A percentile compares a stretch with the other conserved stretches of the same genome.
Conservation (phyloP, 2,888 invertebrate species). For the Eumerus sabulonum region DNA sequence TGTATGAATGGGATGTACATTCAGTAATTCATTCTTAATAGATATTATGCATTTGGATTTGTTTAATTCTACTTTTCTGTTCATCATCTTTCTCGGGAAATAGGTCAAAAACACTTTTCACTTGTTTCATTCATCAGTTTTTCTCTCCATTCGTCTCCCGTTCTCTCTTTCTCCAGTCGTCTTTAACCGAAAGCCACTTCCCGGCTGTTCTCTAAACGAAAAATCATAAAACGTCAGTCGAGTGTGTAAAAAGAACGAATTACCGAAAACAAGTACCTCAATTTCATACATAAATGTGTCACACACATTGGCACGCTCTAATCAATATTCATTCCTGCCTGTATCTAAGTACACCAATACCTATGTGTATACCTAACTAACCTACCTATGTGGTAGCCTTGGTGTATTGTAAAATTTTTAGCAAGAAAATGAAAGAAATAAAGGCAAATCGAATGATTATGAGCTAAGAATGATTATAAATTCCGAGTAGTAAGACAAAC, state of each 20-base stretch:
- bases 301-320: constrained; percentile 16
- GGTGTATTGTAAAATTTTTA: constrained; percentile 9
- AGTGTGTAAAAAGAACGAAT: constrained; percentile 18
- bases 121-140: constrained; percentile 35
- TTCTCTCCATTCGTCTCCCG: constrained; percentile 8
- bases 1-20: constrained; percentile 1
- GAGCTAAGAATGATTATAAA: constrained; percentile 41
- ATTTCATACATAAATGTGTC: constrained; percentile 24
- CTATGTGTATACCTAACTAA: not conserved
- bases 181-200: no score
- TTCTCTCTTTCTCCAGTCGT: constrained; percentile 1
- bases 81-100: constrained; percentile 29
- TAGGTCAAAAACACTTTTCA: constrained; percentile 48
- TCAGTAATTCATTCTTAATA: constrained; percentile 26
- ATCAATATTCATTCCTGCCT: not conserved
- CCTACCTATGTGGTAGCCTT: not conserved
- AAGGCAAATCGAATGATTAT: constrained; percentile 32
- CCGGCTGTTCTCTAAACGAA: no score
- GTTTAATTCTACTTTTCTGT: constrained; percentile 5
- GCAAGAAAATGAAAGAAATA: not conserved
- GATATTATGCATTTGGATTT: not conserved
- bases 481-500: constrained; percentile 38
- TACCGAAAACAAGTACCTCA: not conserved
- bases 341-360: not conserved
- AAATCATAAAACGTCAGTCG: constrained; percentile 8